These are phyloP conservation scores for Peromyscus attwateri DNA, from an alignment of 2,797 vertebrate genomes.

Conservation along the genomic window DNA sequence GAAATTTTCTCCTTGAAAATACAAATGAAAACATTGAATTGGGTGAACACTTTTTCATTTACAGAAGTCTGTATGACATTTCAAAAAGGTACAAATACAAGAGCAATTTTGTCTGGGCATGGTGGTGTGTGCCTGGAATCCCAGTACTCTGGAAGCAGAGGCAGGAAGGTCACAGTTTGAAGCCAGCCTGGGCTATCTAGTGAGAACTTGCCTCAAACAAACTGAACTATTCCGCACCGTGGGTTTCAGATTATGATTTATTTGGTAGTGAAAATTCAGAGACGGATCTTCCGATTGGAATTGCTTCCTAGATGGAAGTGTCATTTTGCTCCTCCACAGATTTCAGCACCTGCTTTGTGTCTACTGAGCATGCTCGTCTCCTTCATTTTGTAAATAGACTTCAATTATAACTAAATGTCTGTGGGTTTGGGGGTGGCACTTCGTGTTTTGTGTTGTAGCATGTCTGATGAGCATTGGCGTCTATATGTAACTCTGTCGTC, in stretches of 20 bases:
- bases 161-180: not conserved
- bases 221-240: not conserved
- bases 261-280: not conserved
- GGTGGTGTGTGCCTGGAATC: not conserved
- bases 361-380: not conserved
- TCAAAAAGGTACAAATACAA: constrained; percentile 14
- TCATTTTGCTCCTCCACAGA: not conserved
- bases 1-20: constrained; percentile 93
- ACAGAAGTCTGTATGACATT: not conserved
- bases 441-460: not conserved
- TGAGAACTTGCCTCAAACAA: not conserved
- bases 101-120: not conserved
- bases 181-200: not conserved
- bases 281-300: constrained; percentile 5
- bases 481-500: not conserved
- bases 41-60: not conserved
- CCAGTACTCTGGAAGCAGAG: not conserved
- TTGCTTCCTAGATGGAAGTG: not conserved
- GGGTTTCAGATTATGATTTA: not conserved
- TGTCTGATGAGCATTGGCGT: not conserved
- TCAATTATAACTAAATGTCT: not conserved
- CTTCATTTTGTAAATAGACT: not conserved
- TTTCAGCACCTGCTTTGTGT: not conserved
- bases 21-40: constrained; percentile 63
- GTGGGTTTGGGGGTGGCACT: not conserved